These are phyloP conservation scores for Notodonta ziczac DNA, from an alignment of 2,888 invertebrate genomes.

Conservation along the genomic window DNA sequence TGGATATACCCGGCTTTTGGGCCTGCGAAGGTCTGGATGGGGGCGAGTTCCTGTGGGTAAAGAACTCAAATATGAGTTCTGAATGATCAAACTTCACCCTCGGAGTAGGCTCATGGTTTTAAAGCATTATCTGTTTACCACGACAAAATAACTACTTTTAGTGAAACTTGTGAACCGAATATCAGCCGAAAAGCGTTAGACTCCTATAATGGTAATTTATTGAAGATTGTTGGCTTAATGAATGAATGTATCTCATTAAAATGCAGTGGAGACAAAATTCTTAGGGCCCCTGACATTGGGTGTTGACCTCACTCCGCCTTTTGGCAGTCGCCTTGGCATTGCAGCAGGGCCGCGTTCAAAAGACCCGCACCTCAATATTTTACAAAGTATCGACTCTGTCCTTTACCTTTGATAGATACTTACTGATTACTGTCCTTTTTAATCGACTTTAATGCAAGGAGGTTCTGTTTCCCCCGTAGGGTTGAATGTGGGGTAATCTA, in stretches of 20 bases:
- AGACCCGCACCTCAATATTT: constrained; percentile 60
- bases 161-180: too few species aligned
- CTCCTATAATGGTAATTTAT: background rate
- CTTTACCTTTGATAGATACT: constrained; percentile 36
- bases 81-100: too few species aligned
- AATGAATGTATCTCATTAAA: constrained; percentile 33
- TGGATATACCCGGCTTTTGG: too few species aligned
- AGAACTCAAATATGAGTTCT: too few species aligned
- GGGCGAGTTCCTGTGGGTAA: too few species aligned
- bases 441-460: too few species aligned
- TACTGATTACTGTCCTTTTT: constrained; percentile 20
- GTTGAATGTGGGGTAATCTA: too few species aligned
- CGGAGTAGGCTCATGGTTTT: too few species aligned
- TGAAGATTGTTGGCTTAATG: constrained; percentile 18
- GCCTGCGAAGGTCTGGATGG: too few species aligned
- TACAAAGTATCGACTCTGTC: constrained; percentile 38
- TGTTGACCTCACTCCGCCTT: constrained; percentile 70
- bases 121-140: too few species aligned
- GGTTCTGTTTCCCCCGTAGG: too few species aligned
- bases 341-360: constrained; percentile 65
- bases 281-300: constrained; percentile 82
- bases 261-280: constrained; percentile 62
- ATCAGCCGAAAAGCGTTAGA: background rate
- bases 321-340: constrained; percentile 83
- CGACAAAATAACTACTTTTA: too few species aligned